A percentile compares a stretch with the other conserved stretches of the same genome.
Evolutionary conservation across 2,888 invertebrate species (phyloP).

Genomic region (Rotaria sp.): DNA sequence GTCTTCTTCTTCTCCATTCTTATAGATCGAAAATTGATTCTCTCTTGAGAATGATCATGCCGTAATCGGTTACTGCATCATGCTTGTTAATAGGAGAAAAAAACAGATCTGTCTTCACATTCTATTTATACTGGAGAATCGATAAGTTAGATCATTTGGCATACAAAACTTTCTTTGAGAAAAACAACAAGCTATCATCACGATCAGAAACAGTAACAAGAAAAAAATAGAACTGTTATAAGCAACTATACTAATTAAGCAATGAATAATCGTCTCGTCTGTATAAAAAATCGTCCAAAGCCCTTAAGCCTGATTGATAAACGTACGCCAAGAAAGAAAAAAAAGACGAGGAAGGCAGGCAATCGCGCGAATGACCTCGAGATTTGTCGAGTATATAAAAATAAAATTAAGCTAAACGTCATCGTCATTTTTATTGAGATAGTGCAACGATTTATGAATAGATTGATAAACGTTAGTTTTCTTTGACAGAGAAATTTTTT

Average conservation of each 20-base stretch:
- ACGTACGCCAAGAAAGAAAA: neutral
- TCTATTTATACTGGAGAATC: neutral
- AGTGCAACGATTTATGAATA: neutral
- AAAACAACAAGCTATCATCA: neutral
- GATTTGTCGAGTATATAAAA: neutral
- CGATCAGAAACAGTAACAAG: neutral
- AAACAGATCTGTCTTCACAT: neutral
- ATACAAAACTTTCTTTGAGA: neutral
- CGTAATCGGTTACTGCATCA: neutral
- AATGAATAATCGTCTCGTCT: neutral
- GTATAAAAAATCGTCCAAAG: neutral
- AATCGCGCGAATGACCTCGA: neutral
- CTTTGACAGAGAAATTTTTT: neutral
- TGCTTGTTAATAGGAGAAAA: neutral
- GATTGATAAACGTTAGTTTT: neutral
- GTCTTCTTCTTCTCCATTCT: too few relatives aligned
- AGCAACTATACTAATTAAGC: neutral
- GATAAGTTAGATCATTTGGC: neutral
- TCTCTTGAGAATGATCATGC: constrained; percentile 2
- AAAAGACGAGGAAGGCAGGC: neutral
- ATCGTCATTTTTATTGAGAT: neutral
- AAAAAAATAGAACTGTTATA: neutral
- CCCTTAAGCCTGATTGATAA: neutral
- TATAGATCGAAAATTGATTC: neutral
- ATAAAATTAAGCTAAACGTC: neutral